Evolutionary conservation across 2,113 vertebrate genomes (phyloP).

Genomic region (Tachysurus fulvidraco): DNA sequence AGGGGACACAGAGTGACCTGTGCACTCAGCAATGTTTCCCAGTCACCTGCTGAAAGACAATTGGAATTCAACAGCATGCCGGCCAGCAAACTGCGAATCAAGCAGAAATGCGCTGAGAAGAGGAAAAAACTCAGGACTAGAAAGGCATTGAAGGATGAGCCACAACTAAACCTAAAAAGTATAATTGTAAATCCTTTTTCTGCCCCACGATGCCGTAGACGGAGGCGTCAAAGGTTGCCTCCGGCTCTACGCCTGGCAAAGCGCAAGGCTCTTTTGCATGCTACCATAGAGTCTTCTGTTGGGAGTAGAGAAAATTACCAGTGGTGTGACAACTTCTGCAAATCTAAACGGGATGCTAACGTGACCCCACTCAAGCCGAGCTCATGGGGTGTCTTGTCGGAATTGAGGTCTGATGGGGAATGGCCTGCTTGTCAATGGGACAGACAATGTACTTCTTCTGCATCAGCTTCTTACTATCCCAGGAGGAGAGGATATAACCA

Average conservation of each 20-base stretch:
- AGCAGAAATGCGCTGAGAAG: constrained; percentile 49
- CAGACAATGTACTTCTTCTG: constrained; percentile 60
- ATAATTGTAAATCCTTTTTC: constrained; percentile 72
- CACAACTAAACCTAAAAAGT: constrained; percentile 68
- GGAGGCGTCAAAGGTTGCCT: constrained; percentile 61
- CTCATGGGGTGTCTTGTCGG: constrained; percentile 55
- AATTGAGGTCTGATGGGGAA: constrained; percentile 59
- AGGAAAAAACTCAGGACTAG: constrained; percentile 62
- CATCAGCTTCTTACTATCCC: constrained; percentile 50
- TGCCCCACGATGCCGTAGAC: constrained; percentile 64
- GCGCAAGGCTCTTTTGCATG: constrained; percentile 56
- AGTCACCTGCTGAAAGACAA: constrained; percentile 65
- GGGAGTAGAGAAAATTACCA: constrained; percentile 48
- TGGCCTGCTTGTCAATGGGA: constrained; percentile 51
- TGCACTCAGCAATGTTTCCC: constrained; percentile 57
- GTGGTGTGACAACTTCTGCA: constrained; percentile 52
- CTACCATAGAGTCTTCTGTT: constrained; percentile 35
- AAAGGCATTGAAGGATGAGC: constrained; percentile 66
- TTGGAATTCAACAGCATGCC: constrained; percentile 69
- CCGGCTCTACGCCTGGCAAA: constrained; percentile 53
- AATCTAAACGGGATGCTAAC: constrained; percentile 56
- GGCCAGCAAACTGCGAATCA: constrained; percentile 61
- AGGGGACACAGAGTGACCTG: constrained; percentile 63
- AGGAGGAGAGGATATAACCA: constrained; percentile 60
- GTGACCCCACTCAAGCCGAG: constrained; percentile 55